Percentiles rank a stretch among this genome's conserved stretches.
Conservation (phyloP, 2,797 vertebrate genomes). For the Melanitta fusca region DNA sequence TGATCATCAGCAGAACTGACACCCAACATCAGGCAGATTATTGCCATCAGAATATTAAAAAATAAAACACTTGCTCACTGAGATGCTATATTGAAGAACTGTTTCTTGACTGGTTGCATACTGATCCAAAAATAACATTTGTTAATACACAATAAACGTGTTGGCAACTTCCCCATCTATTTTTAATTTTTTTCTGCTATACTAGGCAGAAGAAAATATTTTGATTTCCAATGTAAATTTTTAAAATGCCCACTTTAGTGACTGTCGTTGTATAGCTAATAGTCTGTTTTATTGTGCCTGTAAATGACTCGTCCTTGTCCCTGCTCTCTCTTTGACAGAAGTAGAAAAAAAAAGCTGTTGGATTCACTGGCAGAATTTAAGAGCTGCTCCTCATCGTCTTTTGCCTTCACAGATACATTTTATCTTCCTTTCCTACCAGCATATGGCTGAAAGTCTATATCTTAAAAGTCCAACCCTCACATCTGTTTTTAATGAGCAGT, state of each 20-base stretch:
- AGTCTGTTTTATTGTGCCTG: not conserved
- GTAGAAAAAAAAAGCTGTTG: not conserved
- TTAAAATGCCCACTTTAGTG: not conserved
- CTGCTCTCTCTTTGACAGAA: not conserved
- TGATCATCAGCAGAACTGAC: not conserved
- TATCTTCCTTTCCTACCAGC: not conserved
- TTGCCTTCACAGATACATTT: not conserved
- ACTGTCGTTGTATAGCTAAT: not conserved
- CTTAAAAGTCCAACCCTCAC: not conserved
- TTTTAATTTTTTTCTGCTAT: not conserved
- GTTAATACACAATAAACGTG: not conserved
- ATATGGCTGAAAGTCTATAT: not conserved
- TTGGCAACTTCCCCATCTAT: not conserved
- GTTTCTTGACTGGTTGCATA: not conserved
- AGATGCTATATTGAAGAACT: not conserved
- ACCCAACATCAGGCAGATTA: not conserved
- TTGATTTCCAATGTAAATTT: not conserved
- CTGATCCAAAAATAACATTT: constrained; percentile 5
- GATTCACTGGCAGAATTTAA: not conserved
- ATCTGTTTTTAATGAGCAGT: not conserved
- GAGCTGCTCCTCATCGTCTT: not conserved
- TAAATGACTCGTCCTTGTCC: not conserved
- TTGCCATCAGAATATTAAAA: constrained; percentile 5
- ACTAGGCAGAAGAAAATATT: constrained; percentile 6
- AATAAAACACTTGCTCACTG: not conserved